phyloP scores from a whole-genome alignment of 53 echinoderm and acorn worm species.

The Mesocentrotus franciscanus region DNA sequence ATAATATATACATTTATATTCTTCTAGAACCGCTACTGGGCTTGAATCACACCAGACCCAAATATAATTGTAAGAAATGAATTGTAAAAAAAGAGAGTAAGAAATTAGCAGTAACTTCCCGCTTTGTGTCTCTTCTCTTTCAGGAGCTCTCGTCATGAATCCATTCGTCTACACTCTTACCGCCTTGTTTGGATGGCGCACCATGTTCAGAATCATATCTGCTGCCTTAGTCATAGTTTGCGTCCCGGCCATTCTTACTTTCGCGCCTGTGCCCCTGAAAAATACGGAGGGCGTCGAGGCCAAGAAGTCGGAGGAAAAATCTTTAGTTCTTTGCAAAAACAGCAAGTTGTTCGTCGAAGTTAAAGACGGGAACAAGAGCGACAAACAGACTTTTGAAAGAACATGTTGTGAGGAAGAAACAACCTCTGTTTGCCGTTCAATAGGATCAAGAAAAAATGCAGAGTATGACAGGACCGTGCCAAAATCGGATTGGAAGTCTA shows the following conservation, averaged over 20 bases:
- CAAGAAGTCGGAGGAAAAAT: not conserved
- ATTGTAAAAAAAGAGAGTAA: no score
- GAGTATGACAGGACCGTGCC: not conserved
- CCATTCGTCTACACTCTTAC: slow-evolving; percentile 28
- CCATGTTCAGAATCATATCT: slow-evolving; percentile 27
- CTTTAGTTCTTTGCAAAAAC: not conserved
- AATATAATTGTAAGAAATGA: no score
- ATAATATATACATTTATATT: no score
- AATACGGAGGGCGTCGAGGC: not conserved
- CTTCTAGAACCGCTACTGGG: no score
- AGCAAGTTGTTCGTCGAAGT: not conserved
- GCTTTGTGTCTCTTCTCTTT: not conserved
- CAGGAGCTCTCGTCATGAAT: slow-evolving; percentile 29
- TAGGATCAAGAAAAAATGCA: not conserved
- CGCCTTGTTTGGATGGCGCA: slow-evolving; percentile 39
- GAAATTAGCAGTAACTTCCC: not conserved
- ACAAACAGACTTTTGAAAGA: not conserved
- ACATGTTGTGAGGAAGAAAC: not conserved
- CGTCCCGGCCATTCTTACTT: not conserved
- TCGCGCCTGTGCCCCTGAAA: not conserved
- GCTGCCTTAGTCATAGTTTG: not conserved
- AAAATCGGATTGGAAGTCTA: not conserved
- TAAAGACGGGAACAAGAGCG: no score
- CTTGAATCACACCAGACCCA: no score
- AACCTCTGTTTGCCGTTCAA: not conserved